Evolutionary conservation across 2,888 invertebrate genomes (phyloP).

Genomic region (Drosophila subquinaria): DNA sequence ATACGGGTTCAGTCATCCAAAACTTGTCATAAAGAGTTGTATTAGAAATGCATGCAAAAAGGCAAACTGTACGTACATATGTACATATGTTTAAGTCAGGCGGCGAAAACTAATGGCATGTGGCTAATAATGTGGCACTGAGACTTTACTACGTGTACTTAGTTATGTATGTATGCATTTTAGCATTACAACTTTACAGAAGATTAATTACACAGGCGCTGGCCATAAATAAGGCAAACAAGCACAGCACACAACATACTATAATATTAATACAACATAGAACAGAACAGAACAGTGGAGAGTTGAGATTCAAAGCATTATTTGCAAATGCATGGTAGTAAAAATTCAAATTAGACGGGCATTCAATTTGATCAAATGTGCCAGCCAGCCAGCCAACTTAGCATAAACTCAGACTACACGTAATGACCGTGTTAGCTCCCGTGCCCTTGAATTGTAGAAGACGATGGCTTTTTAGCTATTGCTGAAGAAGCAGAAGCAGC

Average conservation of each 20-base stretch:
- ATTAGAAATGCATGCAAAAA: conserved; percentile 67
- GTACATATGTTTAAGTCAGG: conserved; percentile 52
- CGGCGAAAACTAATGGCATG: conserved; percentile 66
- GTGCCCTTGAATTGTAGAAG: conserved; percentile 72
- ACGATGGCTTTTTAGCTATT: conserved; percentile 27
- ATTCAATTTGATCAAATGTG: conserved; percentile 64
- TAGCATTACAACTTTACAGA: conserved; percentile 67
- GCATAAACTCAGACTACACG: conserved; percentile 20
- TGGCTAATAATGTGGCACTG: conserved; percentile 60
- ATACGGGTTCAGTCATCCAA: conserved; percentile 39
- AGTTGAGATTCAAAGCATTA: conserved; percentile 49
- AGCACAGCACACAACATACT: conserved; percentile 34
- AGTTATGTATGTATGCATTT: conserved; percentile 23
- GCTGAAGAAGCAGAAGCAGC: conserved; percentile 25
- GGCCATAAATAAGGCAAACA: conserved; percentile 74
- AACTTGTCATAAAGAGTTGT: conserved; percentile 61
- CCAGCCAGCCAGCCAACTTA: conserved; percentile 26
- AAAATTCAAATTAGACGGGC: conserved; percentile 74
- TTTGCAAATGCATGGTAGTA: conserved; percentile 72
- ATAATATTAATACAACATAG: background rate
- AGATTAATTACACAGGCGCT: conserved; percentile 69
- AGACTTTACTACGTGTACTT: conserved; percentile 18
- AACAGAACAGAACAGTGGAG: background rate
- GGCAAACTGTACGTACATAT: conserved; percentile 12
- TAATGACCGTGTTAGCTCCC: conserved; percentile 58